Conservation (phyloP, 1,140 invertebrate genomes). For the Lordiphosa stackelbergi region DNA sequence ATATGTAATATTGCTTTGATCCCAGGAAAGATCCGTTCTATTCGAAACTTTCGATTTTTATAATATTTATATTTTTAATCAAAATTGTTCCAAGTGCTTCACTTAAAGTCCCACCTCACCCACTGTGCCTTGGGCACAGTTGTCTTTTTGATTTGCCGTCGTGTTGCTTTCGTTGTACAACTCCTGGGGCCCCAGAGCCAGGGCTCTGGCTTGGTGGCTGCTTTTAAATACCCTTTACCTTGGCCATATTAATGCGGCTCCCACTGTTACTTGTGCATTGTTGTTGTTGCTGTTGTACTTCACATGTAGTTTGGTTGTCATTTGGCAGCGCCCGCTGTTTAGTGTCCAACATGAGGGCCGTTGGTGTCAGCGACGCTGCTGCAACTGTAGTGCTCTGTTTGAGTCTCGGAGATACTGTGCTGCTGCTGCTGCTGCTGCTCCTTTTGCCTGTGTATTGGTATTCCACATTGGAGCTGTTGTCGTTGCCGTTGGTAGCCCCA, state of each 20-base stretch:
- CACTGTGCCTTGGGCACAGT: slow-evolving; percentile 27
- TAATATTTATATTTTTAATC: too few relatives aligned
- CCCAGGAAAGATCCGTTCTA: too few relatives aligned
- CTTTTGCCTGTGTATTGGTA: slow-evolving; percentile 48
- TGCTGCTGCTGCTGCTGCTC: not conserved
- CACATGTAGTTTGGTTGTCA: slow-evolving; percentile 74
- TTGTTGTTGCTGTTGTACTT: slow-evolving; percentile 70
- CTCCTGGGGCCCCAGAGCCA: too few relatives aligned
- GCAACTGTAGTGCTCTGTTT: slow-evolving; percentile 26
- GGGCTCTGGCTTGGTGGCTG: slow-evolving; percentile 37
- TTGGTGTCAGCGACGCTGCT: slow-evolving; percentile 61
- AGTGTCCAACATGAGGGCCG: slow-evolving; percentile 74
- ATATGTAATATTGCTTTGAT: too few relatives aligned
- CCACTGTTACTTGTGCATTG: slow-evolving; percentile 65
- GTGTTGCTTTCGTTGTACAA: too few relatives aligned
- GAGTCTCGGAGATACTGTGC: slow-evolving; percentile 6
- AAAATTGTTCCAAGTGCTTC: too few relatives aligned
- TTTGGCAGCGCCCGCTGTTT: slow-evolving; percentile 75
- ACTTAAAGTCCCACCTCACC: too few relatives aligned
- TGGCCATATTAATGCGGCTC: slow-evolving; percentile 73
- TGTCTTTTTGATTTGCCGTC: slow-evolving; percentile 32
- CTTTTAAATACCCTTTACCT: slow-evolving; percentile 76
- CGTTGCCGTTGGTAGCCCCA: slow-evolving; percentile 40
- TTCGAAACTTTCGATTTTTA: too few relatives aligned
- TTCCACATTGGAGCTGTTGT: slow-evolving; percentile 41